phyloP scores from a whole-genome alignment of 2,113 vertebrate species.

The Xiphophorus maculatus region DNA sequence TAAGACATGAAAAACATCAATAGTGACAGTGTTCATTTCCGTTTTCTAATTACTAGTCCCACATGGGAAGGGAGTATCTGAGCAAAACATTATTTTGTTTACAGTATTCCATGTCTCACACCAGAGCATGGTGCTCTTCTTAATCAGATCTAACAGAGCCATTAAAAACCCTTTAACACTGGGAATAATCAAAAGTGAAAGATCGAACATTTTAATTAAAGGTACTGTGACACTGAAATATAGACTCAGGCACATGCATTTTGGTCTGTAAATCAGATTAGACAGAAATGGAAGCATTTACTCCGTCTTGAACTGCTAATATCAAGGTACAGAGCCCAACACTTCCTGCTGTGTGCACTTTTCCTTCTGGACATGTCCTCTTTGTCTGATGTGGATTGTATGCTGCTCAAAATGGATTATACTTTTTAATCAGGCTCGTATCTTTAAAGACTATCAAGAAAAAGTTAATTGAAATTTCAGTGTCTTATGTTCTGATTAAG shows the following conservation, averaged over 20 bases:
- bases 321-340: constrained; percentile 25
- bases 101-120: background rate
- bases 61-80: background rate
- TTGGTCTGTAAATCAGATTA: constrained; percentile 71
- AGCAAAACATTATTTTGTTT: constrained; percentile 5
- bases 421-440: constrained; percentile 64
- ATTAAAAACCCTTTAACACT: constrained; percentile 50
- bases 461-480: constrained; percentile 75
- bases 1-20: background rate
- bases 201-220: constrained; percentile 68
- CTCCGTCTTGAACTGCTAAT: constrained; percentile 58
- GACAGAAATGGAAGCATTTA: constrained; percentile 68
- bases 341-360: constrained; percentile 7
- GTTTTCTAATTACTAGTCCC: constrained; percentile 14
- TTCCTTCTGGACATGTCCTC: constrained; percentile 31
- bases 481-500: constrained; percentile 66
- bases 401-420: constrained; percentile 69
- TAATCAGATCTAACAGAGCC: constrained; percentile 37
- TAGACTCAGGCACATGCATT: constrained; percentile 51
- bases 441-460: constrained; percentile 67
- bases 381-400: constrained; percentile 61
- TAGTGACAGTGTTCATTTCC: background rate
- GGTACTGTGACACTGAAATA: constrained; percentile 47
- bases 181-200: constrained; percentile 67
- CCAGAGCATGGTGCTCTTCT: background rate